A percentile compares a stretch with the other conserved stretches of the same genome.
phyloP scores from a whole-genome alignment of 2,888 invertebrate genomes.

The Atethmia centrago region DNA sequence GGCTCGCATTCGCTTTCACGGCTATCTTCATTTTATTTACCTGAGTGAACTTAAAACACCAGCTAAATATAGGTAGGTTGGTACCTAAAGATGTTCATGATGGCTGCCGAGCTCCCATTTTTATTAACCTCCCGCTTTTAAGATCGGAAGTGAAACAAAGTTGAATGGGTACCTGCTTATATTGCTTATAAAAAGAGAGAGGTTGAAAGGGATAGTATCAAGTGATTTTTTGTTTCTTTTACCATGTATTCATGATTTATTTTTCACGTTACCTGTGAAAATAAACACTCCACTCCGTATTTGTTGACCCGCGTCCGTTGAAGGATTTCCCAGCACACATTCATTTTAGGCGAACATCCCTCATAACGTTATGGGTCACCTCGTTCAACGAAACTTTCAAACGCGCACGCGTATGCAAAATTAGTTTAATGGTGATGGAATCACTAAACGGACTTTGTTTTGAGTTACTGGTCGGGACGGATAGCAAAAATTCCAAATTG shows the following conservation, averaged over 20 bases:
- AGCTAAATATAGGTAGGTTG: conserved; percentile 60
- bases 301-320: conserved; percentile 15
- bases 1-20: conserved; percentile 82
- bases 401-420: not conserved
- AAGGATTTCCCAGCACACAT: conserved; percentile 17
- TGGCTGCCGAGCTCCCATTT: conserved; percentile 45
- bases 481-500: not conserved
- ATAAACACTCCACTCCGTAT: conserved; percentile 14
- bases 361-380: conserved; percentile 7
- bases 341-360: conserved; percentile 14
- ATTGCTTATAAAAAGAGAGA: conserved; percentile 34
- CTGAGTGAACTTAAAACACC: conserved; percentile 74
- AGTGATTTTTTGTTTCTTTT: conserved; percentile 28
- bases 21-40: conserved; percentile 86
- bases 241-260: conserved; percentile 7
- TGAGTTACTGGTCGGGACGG: not conserved
- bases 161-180: conserved; percentile 43
- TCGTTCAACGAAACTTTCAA: conserved; percentile 30
- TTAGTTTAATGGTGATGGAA: conserved; percentile 23
- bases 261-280: conserved; percentile 16
- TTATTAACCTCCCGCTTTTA: conserved; percentile 57
- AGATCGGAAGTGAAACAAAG: conserved; percentile 52
- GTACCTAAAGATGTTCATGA: conserved; percentile 48
- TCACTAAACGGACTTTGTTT: conserved; percentile 14
- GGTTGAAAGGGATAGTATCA: conserved; percentile 31